phyloP scores from a whole-genome alignment of 1,140 invertebrate genomes.

The Neuroterus valhalla region DNA sequence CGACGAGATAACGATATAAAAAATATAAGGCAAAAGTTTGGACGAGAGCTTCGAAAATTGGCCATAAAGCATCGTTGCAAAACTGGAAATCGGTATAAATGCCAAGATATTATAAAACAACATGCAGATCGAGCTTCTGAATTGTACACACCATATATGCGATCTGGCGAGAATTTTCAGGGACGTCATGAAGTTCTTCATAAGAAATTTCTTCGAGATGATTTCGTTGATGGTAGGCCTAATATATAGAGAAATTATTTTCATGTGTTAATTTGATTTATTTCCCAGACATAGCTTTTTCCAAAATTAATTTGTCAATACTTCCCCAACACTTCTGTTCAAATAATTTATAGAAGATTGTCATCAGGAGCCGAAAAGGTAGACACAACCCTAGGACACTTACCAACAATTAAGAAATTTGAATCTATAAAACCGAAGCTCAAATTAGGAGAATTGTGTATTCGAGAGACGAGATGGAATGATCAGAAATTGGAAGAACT shows the following conservation, averaged over 20 bases:
- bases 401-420: conserved; percentile 56
- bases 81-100: conserved; percentile 60
- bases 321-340: background rate
- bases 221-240: background rate
- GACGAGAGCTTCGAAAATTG: conserved; percentile 77
- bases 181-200: conserved; percentile 61
- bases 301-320: background rate
- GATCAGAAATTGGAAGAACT: conserved; percentile 77
- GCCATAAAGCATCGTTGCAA: conserved; percentile 66
- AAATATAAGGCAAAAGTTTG: conserved; percentile 59
- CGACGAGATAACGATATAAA: conserved; percentile 54
- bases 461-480: conserved; percentile 79
- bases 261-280: background rate
- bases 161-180: conserved; percentile 63
- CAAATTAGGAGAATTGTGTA: conserved; percentile 71
- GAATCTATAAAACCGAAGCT: conserved; percentile 54
- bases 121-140: conserved; percentile 73
- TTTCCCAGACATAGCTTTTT: too few species aligned
- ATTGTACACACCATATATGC: conserved; percentile 73
- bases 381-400: conserved; percentile 60
- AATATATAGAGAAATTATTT: background rate
- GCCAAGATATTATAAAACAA: conserved; percentile 66
- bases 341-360: conserved; percentile 47
- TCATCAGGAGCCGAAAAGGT: conserved; percentile 40
- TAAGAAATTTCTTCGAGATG: conserved; percentile 21